Conservation (phyloP, 2,797 vertebrate species). For the Syndactyla subalaris region DNA sequence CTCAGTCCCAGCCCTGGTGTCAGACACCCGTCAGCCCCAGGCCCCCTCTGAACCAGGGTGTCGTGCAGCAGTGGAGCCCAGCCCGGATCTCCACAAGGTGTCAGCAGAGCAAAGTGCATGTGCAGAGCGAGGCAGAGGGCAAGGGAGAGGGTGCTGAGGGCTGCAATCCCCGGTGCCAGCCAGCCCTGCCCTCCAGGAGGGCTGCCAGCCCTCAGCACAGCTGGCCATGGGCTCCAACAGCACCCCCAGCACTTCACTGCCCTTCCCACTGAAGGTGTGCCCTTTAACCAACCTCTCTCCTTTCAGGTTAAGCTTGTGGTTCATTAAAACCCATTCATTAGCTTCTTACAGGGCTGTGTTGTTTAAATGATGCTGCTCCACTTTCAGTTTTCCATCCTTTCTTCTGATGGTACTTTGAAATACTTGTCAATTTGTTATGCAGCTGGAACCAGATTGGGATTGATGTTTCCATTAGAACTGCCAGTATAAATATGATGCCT, state of each 20-base stretch:
- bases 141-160: not conserved
- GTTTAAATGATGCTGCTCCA: not conserved
- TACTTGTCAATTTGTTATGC: not conserved
- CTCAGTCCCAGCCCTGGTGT: no score
- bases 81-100: conserved; percentile 63
- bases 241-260: not conserved
- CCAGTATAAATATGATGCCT: not conserved
- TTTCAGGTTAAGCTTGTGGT: not conserved
- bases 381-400: not conserved
- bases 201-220: not conserved
- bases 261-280: not conserved
- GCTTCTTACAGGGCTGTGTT: not conserved
- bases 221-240: not conserved
- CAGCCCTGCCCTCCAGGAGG: not conserved
- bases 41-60: no score
- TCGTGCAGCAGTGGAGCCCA: not conserved
- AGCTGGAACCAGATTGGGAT: conserved; percentile 15
- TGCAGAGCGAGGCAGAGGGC: not conserved
- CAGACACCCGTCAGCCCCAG: no score
- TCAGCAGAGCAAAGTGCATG: conserved; percentile 60
- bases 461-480: conserved; percentile 26
- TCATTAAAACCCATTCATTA: not conserved
- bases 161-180: not conserved
- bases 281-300: not conserved
- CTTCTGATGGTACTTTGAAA: not conserved